Base-by-base conservation (phyloP, 2,888 invertebrate genomes). In the Eupithecia dodoneata region DNA sequence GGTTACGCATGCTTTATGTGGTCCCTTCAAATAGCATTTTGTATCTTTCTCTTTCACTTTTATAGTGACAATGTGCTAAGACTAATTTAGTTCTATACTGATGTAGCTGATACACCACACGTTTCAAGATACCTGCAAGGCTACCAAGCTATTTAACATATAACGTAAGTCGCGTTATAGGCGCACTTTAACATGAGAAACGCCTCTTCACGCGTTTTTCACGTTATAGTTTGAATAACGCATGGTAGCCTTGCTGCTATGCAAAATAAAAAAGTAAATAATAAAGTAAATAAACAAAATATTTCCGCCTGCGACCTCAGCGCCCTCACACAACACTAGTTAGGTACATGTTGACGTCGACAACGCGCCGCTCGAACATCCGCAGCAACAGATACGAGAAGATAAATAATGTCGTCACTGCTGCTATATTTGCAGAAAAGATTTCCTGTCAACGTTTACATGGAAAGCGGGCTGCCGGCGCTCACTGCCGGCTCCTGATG, bases 341-440 rank as follows among this genome's bases (percentile, higher is more conserved):
- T 59, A 10, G 18, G 59, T 30, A 18, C 55, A 9, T 18, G 7
- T 55, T 55, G 10, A 10, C 3, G 59, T 59, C 18, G 18, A 30
- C 4, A 4, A 9, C 59, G 63, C 63, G 63, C 63, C 63, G 63
- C 63, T 59, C 18, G 59, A 65, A 73, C 71, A 73, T 78, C 67
- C 12, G 12, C 75, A 73, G 63, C 70, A 75, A 78, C 71, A 78
- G 72, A 80, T 84, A 85, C 83, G 83, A 85, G 79, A 87, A 86
- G 86, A 87, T 87, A 89, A 89, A 90, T 88, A 89, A 87, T 84
- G 81, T 88, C 89, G 87, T 88, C 86, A 85, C 85, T 86, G 42
- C 85, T 86, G 42, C 85, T 89, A 88, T 92, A 91, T 93, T 94
- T 92, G 90, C 91, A 87, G 88, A 89, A 91, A 93, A 91, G 92